Conservation (phyloP, 2,888 invertebrate genomes). For the Agrenia bidenticulata region DNA sequence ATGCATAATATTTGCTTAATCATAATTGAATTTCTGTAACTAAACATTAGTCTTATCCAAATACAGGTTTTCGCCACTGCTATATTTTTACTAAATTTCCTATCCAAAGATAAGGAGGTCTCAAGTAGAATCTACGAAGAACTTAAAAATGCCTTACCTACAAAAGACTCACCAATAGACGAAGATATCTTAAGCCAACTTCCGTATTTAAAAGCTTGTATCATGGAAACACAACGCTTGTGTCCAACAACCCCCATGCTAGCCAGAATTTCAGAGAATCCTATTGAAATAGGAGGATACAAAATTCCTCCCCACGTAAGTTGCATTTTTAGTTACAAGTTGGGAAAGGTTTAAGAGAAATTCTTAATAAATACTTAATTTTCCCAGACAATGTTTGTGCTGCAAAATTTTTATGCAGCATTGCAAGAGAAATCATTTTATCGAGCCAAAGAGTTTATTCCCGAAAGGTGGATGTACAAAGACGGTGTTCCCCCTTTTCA, state of each 20-base stretch:
- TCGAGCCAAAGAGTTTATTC: constrained; percentile 68
- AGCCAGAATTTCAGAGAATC: constrained; percentile 72
- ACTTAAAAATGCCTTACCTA: constrained; percentile 57
- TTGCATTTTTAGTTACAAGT: no score
- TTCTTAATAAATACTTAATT: not conserved
- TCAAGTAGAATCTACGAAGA: constrained; percentile 69
- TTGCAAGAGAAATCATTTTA: constrained; percentile 73
- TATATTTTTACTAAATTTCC: no score
- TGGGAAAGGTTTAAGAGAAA: constrained; percentile 1
- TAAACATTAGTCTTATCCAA: no score
- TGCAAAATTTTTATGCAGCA: constrained; percentile 81
- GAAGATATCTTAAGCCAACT: constrained; percentile 66
- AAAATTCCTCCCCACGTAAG: constrained; percentile 71
- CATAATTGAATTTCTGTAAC: no score
- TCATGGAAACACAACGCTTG: constrained; percentile 71
- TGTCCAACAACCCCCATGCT: constrained; percentile 77
- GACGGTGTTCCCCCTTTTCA: constrained; percentile 54
- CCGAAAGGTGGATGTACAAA: constrained; percentile 72
- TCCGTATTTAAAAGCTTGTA: constrained; percentile 76
- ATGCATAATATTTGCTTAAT: no score
- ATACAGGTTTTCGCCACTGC: no score
- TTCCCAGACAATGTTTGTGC: not conserved
- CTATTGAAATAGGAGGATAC: constrained; percentile 68
- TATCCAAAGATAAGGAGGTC: constrained; percentile 64
- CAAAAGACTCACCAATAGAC: constrained; percentile 59